A percentile compares a stretch with the other conserved stretches of the same genome.
Evolutionary conservation across 1,140 invertebrate genomes (phyloP).

Genomic region (Tribolium castaneum): DNA sequence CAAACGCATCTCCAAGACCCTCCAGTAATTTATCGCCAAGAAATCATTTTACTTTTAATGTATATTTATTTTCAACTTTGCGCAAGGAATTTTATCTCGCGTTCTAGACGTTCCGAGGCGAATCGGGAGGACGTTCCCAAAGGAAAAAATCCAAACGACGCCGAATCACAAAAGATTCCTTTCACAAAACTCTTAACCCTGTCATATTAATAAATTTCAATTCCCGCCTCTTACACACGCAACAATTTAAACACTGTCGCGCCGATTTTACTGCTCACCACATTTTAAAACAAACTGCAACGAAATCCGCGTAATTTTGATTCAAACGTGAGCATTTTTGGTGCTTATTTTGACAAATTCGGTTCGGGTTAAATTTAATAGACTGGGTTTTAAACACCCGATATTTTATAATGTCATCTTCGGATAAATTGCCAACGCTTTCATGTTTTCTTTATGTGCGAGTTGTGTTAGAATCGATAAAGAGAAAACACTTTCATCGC

Average conservation of each 20-base stretch:
- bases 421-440: not conserved
- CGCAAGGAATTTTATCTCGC: constrained; percentile 12
- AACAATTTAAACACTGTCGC: not conserved
- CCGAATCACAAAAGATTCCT: constrained; percentile 3
- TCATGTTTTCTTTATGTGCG: not conserved
- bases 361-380: too few relatives aligned
- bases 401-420: constrained; percentile 27
- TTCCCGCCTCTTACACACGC: not conserved
- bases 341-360: too few relatives aligned
- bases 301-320: too few relatives aligned
- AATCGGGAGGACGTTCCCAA: constrained; percentile 14
- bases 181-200: constrained; percentile 1
- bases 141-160: constrained; percentile 29
- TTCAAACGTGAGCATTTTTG: too few relatives aligned
- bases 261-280: not conserved
- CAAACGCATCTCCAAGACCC: not conserved
- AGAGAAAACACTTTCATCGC: constrained; percentile 9
- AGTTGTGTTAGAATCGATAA: constrained; percentile 11
- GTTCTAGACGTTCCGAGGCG: constrained; percentile 15
- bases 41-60: constrained; percentile 36
- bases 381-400: too few relatives aligned
- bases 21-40: constrained; percentile 16
- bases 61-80: constrained; percentile 31
- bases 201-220: constrained; percentile 5
- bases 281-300: too few relatives aligned